Conservation (phyloP, 2,888 invertebrate genomes). For the Mimumesa dahlbomi region DNA sequence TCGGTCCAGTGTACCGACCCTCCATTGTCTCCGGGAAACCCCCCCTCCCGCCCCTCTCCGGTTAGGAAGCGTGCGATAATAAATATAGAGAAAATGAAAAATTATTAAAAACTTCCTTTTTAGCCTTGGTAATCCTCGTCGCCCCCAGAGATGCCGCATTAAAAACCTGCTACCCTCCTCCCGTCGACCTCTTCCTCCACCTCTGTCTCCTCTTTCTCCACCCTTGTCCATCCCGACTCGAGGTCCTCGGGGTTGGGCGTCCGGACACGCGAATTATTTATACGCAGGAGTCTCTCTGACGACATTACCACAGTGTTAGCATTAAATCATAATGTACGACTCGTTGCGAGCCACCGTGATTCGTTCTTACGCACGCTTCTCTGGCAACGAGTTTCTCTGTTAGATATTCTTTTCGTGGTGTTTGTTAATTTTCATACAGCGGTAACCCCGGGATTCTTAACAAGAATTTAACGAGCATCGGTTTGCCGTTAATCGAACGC, state of each 20-base stretch:
- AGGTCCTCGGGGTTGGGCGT: conserved; percentile 77
- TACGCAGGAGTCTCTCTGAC: conserved; percentile 80
- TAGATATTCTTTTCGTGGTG: conserved; percentile 5
- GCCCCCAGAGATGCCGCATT: conserved; percentile 80
- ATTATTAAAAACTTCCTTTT: conserved; percentile 81
- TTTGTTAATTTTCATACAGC: conserved; percentile 15
- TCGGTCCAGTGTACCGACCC: conserved; percentile 60
- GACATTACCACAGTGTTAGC: conserved; percentile 80
- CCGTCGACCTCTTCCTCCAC: conserved; percentile 51
- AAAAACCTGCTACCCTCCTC: conserved; percentile 72
- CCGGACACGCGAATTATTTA: conserved; percentile 80
- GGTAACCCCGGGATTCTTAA: not conserved
- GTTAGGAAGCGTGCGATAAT: conserved; percentile 80
- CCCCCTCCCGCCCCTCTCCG: conserved; percentile 71
- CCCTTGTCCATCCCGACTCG: conserved; percentile 58
- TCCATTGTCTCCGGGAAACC: conserved; percentile 76
- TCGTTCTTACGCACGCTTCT: conserved; percentile 72
- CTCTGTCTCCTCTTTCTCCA: conserved; percentile 49
- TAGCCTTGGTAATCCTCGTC: conserved; percentile 79
- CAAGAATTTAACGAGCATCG: too few relatives aligned
- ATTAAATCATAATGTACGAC: conserved; percentile 81
- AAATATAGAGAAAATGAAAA: conserved; percentile 81
- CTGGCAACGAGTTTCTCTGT: conserved; percentile 57
- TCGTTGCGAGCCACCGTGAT: conserved; percentile 77
- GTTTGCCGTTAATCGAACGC: too few relatives aligned